These are phyloP conservation scores for Echinarachnius parma DNA, from an alignment of 53 echinoderm and acorn worm genomes.

Conservation along the genomic window DNA sequence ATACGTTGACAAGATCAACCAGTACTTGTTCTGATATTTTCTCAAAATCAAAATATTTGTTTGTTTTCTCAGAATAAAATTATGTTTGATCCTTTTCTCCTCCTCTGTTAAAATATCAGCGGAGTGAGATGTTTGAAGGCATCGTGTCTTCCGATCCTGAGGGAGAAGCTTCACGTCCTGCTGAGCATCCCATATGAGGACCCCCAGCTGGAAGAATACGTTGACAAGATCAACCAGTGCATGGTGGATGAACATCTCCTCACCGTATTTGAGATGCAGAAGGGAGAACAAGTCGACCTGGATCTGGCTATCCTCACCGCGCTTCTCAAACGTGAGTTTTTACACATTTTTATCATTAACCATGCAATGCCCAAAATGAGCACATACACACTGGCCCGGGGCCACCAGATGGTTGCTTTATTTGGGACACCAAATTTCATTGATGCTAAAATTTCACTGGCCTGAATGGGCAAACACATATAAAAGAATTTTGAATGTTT, in stretches of 20 bases:
- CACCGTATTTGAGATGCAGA: constrained; percentile 88
- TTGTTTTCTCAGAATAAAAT: no score
- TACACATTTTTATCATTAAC: neutral
- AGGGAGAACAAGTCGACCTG: constrained; percentile 56
- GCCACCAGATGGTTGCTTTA: no score
- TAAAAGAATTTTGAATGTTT: no score
- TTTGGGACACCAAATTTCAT: no score
- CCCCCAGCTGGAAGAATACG: neutral
- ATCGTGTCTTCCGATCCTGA: constrained; percentile 8
- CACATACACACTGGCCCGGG: no score
- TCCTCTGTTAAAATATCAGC: no score
- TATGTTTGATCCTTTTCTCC: no score
- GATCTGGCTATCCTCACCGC: constrained; percentile 81
- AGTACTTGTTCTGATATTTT: no score
- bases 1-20: neutral
- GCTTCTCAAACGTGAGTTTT: constrained; percentile 69
- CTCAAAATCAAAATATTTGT: no score
- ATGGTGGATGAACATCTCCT: constrained; percentile 38
- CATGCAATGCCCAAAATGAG: no score
- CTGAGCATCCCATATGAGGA: neutral
- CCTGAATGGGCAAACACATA: no score
- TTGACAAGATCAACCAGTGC: constrained; percentile 7
- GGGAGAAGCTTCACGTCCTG: constrained; percentile 17
- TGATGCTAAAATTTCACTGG: no score
- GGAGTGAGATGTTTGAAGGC: neutral